A percentile compares a stretch with the other conserved stretches of the same genome.
Evolutionary conservation across 2,797 vertebrate species (phyloP).

Genomic region (Tokudaia muenninki): DNA sequence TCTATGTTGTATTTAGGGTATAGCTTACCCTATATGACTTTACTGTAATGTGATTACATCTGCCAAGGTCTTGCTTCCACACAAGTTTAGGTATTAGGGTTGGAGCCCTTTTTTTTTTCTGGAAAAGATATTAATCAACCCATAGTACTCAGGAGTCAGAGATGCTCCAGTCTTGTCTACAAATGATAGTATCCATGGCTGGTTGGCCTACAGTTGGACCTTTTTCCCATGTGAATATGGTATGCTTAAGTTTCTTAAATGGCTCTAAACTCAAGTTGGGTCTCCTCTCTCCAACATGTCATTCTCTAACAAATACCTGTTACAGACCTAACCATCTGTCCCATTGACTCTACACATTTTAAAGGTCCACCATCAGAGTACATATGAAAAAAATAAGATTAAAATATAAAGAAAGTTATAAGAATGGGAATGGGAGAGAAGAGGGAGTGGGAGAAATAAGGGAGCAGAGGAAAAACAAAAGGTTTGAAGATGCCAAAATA

Average conservation of each 20-base stretch:
- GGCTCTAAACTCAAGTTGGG: neutral
- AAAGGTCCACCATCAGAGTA: fast-evolving
- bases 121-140: neutral
- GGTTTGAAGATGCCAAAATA: neutral
- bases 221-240: neutral
- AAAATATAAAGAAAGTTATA: neutral
- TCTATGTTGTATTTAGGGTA: neutral
- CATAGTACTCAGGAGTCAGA: neutral
- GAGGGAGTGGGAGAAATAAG: neutral
- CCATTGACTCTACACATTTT: neutral
- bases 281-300: neutral
- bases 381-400: neutral
- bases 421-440: neutral
- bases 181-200: too few species aligned
- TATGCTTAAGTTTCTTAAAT: neutral
- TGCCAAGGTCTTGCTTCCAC: neutral
- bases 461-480: too few species aligned
- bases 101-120: neutral
- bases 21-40: neutral
- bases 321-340: neutral
- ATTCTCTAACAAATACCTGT: neutral
- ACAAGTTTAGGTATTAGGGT: neutral
- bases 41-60: too few species aligned
- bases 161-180: too few species aligned
- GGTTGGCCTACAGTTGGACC: fast-evolving